A percentile compares a stretch with the other conserved stretches of the same genome.
Evolutionary conservation across 92 coral and sea anemone species (phyloP).

Genomic region (Siderastrea siderea): DNA sequence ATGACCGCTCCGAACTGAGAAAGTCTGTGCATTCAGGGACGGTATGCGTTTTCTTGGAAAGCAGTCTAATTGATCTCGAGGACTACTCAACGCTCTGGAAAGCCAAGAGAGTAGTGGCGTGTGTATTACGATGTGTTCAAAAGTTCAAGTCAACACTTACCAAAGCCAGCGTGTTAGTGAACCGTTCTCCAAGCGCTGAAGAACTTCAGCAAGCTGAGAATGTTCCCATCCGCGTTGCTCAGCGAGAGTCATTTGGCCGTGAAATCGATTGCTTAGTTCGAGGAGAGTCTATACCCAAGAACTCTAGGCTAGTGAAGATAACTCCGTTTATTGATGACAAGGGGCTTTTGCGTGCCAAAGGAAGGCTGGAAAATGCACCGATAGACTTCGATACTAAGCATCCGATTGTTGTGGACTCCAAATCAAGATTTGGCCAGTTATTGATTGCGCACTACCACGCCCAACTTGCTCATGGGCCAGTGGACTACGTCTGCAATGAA

Average conservation of each 20-base stretch:
- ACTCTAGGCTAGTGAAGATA: slow-evolving; percentile 28
- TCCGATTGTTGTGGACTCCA: slow-evolving; percentile 40
- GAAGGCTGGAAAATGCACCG: slow-evolving; percentile 43
- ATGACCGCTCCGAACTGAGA: background rate
- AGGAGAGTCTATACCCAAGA: slow-evolving; percentile 34
- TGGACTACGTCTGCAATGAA: slow-evolving; percentile 57
- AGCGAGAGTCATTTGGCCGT: slow-evolving; percentile 10
- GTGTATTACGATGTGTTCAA: background rate
- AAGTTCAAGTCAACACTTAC: slow-evolving; percentile 2
- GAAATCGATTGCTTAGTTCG: slow-evolving; percentile 15
- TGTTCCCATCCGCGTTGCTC: slow-evolving; percentile 23
- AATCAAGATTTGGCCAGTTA: slow-evolving; percentile 33
- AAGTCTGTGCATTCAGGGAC: background rate
- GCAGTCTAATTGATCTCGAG: background rate
- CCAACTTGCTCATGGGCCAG: slow-evolving; percentile 55
- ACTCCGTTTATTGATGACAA: slow-evolving; percentile 46
- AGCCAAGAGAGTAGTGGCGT: background rate
- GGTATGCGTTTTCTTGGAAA: background rate
- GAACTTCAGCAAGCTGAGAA: slow-evolving; percentile 35
- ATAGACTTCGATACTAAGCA: slow-evolving; percentile 27
- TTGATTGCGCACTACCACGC: slow-evolving; percentile 36
- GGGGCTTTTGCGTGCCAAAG: slow-evolving; percentile 51
- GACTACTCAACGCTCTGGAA: background rate
- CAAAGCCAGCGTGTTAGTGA: background rate
- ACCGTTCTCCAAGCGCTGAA: background rate